Conservation (phyloP, 2,113 vertebrate genomes). For the human region DNA sequence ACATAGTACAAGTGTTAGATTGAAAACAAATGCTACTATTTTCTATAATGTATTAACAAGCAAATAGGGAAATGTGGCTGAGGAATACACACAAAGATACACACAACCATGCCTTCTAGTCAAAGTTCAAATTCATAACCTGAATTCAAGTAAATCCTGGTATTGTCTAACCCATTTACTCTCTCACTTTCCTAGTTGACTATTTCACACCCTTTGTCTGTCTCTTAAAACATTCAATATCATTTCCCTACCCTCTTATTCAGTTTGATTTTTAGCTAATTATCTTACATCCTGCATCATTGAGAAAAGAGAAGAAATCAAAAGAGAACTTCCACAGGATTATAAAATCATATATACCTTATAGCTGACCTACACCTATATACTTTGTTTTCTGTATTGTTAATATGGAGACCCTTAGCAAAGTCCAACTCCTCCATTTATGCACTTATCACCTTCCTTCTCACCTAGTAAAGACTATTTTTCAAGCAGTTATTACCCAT, state of each 20-base stretch:
- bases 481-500: not conserved
- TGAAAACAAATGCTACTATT: not conserved
- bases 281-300: not conserved
- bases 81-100: not conserved
- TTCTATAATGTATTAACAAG: not conserved
- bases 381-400: not conserved
- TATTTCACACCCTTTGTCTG: not conserved
- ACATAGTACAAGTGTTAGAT: not conserved
- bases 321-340: not conserved
- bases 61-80: not conserved
- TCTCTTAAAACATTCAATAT: not conserved
- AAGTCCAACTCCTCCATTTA: not conserved
- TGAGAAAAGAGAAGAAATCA: not conserved
- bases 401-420: not conserved
- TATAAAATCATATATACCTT: not conserved
- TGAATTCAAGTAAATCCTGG: too few species aligned
- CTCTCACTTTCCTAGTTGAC: not conserved
- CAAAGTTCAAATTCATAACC: not conserved
- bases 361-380: not conserved
- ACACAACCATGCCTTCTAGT: not conserved
- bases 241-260: not conserved
- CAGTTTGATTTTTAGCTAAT: not conserved
- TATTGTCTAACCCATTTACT: not conserved
- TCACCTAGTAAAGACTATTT: not conserved
- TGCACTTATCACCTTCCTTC: not conserved